A percentile compares a stretch with the other conserved stretches of the same genome.
These are phyloP conservation scores for Gymnodraco acuticeps DNA, from an alignment of 2,797 vertebrate species.

Conservation along the genomic window DNA sequence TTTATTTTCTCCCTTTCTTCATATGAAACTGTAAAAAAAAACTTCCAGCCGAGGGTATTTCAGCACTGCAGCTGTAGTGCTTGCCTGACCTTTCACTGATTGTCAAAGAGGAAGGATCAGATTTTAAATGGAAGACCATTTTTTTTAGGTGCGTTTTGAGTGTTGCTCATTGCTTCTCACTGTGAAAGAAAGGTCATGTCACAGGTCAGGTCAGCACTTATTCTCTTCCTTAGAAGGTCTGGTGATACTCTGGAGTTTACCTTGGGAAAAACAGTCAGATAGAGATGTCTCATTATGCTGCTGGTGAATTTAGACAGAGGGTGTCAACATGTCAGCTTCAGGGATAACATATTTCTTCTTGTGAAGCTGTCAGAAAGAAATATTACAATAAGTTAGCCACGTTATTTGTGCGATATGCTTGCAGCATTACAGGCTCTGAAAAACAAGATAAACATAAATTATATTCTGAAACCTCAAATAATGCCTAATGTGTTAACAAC, in stretches of 20 bases:
- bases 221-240: constrained; percentile 51
- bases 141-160: constrained; percentile 47
- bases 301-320: constrained; percentile 73
- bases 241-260: constrained; percentile 65
- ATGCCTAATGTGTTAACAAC: too few relatives aligned
- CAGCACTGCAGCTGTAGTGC: constrained; percentile 39
- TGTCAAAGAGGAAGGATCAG: constrained; percentile 70
- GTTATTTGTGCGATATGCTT: constrained; percentile 1
- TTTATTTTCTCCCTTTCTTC: constrained; percentile 36
- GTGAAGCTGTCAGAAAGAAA: constrained; percentile 47
- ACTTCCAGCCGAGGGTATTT: constrained; percentile 68
- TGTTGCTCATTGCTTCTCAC: constrained; percentile 52
- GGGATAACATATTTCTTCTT: constrained; percentile 60
- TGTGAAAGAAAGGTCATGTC: constrained; percentile 64
- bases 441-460: neutral
- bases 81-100: constrained; percentile 73
- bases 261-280: constrained; percentile 59
- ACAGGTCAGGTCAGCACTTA: constrained; percentile 73
- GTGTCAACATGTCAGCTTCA: constrained; percentile 65
- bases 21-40: constrained; percentile 51
- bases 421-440: neutral
- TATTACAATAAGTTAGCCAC: neutral
- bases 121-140: constrained; percentile 58
- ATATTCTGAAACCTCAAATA: neutral
- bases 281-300: constrained; percentile 67